Evolutionary conservation across 1,140 invertebrate species (phyloP).

Genomic region (Eciton burchellii): DNA sequence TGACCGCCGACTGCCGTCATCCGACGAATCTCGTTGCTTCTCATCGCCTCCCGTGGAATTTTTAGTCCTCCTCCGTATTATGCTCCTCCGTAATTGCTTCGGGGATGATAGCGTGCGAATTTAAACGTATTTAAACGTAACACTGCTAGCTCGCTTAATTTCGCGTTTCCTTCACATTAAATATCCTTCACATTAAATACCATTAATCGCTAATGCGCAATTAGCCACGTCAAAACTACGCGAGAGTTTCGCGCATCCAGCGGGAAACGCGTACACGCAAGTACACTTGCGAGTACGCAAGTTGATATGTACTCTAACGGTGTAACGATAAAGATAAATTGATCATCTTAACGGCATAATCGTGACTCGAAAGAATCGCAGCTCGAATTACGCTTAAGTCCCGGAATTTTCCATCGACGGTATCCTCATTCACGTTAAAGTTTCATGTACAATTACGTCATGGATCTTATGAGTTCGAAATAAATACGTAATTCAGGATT

Average conservation of each 20-base stretch:
- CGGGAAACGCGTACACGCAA: background rate
- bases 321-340: conserved; percentile 18
- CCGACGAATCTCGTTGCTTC: conserved; percentile 43
- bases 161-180: background rate
- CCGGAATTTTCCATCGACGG: background rate
- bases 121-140: conserved; percentile 1
- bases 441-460: background rate
- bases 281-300: too few relatives aligned
- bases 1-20: conserved; percentile 30
- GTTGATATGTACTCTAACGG: too few relatives aligned
- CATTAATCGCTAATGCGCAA: conserved; percentile 24
- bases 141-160: background rate
- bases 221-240: conserved; percentile 1
- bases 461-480: conserved; percentile 2
- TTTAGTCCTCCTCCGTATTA: too few relatives aligned
- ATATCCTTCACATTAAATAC: background rate
- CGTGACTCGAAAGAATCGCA: background rate
- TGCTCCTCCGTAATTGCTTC: background rate
- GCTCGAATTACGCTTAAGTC: conserved; percentile 9
- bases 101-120: conserved; percentile 3
- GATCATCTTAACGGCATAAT: conserved; percentile 11
- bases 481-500: too few relatives aligned
- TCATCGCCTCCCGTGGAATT: conserved; percentile 14
- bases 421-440: background rate
- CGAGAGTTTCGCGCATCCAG: conserved; percentile 2